phyloP scores from a whole-genome alignment of 2,113 vertebrate genomes.

The Agelaius phoeniceus region DNA sequence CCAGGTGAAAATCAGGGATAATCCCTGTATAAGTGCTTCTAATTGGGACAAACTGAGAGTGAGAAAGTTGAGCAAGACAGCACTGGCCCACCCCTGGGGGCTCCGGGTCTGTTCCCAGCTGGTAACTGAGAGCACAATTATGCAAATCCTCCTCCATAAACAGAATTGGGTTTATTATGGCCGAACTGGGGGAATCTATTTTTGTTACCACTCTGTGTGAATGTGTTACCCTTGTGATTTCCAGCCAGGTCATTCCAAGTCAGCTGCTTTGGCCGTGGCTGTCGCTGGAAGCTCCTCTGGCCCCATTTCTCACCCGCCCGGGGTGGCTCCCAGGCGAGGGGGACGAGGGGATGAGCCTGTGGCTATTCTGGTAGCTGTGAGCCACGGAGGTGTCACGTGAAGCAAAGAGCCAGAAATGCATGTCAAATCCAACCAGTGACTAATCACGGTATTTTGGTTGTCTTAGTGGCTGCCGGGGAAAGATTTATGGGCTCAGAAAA shows the following conservation, averaged over 20 bases:
- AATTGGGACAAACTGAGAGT: constrained; percentile 39
- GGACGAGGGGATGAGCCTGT: constrained; percentile 31
- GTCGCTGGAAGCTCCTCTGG: not conserved
- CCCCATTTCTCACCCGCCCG: not conserved
- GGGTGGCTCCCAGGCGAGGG: not conserved
- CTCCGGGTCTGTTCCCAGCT: not conserved
- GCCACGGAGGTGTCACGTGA: constrained; percentile 72
- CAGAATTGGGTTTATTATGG: constrained; percentile 10
- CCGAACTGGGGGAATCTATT: constrained; percentile 11
- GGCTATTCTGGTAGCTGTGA: constrained; percentile 83
- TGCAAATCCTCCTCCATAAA: constrained; percentile 36
- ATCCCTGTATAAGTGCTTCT: constrained; percentile 39
- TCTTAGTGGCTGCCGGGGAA: constrained; percentile 3
- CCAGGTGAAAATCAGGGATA: constrained; percentile 55
- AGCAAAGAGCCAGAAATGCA: constrained; percentile 63
- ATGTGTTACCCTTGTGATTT: constrained; percentile 20
- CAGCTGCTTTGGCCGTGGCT: constrained; percentile 30
- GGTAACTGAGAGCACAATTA: not conserved
- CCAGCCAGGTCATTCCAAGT: constrained; percentile 43
- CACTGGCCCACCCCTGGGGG: not conserved
- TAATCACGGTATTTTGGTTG: constrained; percentile 77
- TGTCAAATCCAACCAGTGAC: constrained; percentile 73
- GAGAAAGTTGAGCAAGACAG: not conserved
- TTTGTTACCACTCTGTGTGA: not conserved
- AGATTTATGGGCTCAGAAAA: constrained; percentile 70